Evolutionary conservation across 2,797 vertebrate genomes (phyloP).

Genomic region (Acrocephalus scirpaceus): DNA sequence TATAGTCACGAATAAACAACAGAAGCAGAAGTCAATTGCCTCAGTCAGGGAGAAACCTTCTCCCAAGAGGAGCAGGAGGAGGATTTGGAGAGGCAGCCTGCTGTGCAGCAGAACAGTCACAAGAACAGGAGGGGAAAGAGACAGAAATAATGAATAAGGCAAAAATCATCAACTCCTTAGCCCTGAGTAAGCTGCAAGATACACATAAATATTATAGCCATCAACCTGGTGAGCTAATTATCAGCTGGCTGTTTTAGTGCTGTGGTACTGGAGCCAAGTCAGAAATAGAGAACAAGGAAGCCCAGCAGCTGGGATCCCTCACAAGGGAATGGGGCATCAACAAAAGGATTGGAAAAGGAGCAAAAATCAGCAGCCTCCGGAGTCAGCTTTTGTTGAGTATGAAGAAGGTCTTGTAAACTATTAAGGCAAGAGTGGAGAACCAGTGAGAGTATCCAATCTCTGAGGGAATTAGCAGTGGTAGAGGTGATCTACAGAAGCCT

Average conservation of each 20-base stretch:
- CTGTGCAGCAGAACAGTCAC: not conserved
- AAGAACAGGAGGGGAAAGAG: not conserved
- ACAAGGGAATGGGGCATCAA: not conserved
- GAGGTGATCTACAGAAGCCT: not conserved
- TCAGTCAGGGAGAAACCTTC: not conserved
- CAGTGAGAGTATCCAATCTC: not conserved
- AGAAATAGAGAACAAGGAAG: not conserved
- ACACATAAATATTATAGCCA: not conserved
- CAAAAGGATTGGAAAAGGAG: not conserved
- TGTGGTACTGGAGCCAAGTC: not conserved
- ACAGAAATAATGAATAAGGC: not conserved
- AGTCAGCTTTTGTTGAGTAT: not conserved
- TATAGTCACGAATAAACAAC: not conserved
- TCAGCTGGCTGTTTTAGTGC: not conserved
- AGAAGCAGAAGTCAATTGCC: not conserved
- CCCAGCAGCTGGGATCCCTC: not conserved
- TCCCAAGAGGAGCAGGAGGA: not conserved
- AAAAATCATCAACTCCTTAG: not conserved
- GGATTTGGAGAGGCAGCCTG: not conserved
- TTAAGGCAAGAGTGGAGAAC: not conserved
- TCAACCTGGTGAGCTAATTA: not conserved
- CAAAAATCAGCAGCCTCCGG: not conserved
- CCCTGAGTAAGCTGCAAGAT: not conserved
- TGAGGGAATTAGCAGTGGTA: not conserved
- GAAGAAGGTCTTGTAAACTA: not conserved